Base-by-base conservation (phyloP, 2,888 invertebrate species). In the Sesia bembeciformis region DNA sequence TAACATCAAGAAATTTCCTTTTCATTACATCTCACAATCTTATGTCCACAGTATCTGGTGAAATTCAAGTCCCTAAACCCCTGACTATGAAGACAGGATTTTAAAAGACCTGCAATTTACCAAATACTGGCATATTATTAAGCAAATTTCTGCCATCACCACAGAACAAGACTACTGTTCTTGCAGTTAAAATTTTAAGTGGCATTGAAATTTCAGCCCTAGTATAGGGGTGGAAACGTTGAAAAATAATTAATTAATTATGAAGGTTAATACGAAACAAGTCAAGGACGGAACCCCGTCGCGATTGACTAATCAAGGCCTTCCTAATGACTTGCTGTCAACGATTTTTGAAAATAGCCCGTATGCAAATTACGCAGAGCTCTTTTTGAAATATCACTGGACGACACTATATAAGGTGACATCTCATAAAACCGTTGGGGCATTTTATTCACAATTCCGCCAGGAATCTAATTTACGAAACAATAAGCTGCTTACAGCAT, bases 251-350 rank as follows among this genome's bases (percentile, higher is more conserved):
- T 58, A 50, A 54, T 51, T 54, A 55, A 59, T 58, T 65, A 65
- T 63, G 65, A 52, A 52, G 60, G 68, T 68, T 70, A 64, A 68
- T 72, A 65, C 70, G 69, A 71, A 72, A 72, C 71, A 64, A 68
- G 56, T 66, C 66, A 67, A 67, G 69, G 71, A 67, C 66, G 68
- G 64, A 64, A 23, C 62, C 70, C 69, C 70, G 59, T 60, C 62
- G 6, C 50, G 69, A 67, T 70, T 65, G 73, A 68, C 69, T 73
- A 74, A 76, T 76, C 76, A 72, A 72, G 69, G 72, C 66, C 64
- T 64, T 63, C 63, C 65, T 75, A 74, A 75, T 73, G 70, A 73
- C 60, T 57, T 62, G 58, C 58, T 52, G 51, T 38, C 4, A 49
- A 42, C 23, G 41, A 50, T 39, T 40, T 49, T n/a, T 55, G 57